phyloP scores from a whole-genome alignment of 2,797 vertebrate genomes.

The Arremon aurantiirostris region DNA sequence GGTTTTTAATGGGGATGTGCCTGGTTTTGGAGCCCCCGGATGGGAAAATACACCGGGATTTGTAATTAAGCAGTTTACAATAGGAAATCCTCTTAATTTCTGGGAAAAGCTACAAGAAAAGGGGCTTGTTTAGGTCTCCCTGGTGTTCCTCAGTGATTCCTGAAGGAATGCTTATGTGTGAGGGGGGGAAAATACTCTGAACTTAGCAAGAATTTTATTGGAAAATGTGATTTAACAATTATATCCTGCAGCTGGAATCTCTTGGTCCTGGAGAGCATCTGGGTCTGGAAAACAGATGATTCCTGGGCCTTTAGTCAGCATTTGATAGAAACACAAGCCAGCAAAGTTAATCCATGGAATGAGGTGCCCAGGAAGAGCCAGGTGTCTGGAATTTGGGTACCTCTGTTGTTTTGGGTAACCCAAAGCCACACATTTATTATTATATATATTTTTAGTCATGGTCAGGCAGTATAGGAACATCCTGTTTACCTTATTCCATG shows the following conservation, averaged over 20 bases:
- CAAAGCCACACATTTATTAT: not conserved
- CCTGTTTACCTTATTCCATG: not conserved
- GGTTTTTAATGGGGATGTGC: not conserved
- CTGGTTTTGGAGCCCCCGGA: fast-evolving
- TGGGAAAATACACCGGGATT: not conserved
- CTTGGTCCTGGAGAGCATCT: not conserved
- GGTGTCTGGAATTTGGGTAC: not conserved
- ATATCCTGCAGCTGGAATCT: not conserved
- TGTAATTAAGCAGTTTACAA: not conserved
- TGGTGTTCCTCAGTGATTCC: not conserved
- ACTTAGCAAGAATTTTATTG: not conserved
- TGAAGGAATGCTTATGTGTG: not conserved
- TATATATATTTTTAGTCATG: fast-evolving
- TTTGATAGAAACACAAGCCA: not conserved
- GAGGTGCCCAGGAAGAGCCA: fast-evolving
- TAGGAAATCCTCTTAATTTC: not conserved
- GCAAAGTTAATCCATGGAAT: not conserved
- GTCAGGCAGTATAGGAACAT: not conserved
- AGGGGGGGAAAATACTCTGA: fast-evolving
- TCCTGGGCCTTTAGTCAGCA: too few relatives aligned
- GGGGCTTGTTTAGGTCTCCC: not conserved
- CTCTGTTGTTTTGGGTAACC: not conserved
- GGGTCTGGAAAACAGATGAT: not conserved
- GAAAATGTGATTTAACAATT: not conserved
- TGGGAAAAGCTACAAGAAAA: not conserved